Base-by-base conservation (phyloP, 2,113 vertebrate genomes). In the Nematolebias whitei region DNA sequence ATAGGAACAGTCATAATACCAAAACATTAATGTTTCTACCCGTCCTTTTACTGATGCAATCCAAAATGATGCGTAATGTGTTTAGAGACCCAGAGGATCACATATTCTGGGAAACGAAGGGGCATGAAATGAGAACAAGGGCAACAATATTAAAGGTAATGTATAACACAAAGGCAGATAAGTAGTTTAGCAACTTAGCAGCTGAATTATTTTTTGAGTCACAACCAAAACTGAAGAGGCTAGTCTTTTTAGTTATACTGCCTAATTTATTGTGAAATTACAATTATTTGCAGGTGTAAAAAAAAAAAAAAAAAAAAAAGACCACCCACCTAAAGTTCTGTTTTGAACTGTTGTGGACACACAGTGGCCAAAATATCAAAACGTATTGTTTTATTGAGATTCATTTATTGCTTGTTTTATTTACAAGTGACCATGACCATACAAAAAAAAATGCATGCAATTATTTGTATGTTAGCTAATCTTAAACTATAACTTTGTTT, bases 81-180 rank as follows among this genome's bases (percentile, higher is more conserved):
- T 66, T 72, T 39, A 65, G 40, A 15, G 13, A 19, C 20, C 6
- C n/a, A 56, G 35, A 41, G 22, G 65, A 44, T 51, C 7, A 3
- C 29, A 40, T 12, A 61, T 43, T 22, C 39, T 53, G 50, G 35
- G 51, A 61, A 64, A 71, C 65, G 45, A 48, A 76, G 52, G 41
- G 44, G 50, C 56, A 63, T 66, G 35, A 44, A 78, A 70, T 20
- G 48, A 67, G 35, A 65, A 55, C 8, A 60, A 16, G 2, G 23
- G 49, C 71, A 66, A 60, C 61, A 50, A 45, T 60, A 19, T 43
- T 71, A 43, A 76, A 74, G 58, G 23, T 13, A 50, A 50, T 47
- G 26, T 50, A 58, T 52, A 58, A 51, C 50, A 26, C 61, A 44
- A 40, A 58, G 19, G 29, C 5, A 0, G 5, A 32, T 16, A n/a